These are phyloP conservation scores for Toxotes lorentzi DNA, from an alignment of 2,797 vertebrate species.

Conservation along the genomic window DNA sequence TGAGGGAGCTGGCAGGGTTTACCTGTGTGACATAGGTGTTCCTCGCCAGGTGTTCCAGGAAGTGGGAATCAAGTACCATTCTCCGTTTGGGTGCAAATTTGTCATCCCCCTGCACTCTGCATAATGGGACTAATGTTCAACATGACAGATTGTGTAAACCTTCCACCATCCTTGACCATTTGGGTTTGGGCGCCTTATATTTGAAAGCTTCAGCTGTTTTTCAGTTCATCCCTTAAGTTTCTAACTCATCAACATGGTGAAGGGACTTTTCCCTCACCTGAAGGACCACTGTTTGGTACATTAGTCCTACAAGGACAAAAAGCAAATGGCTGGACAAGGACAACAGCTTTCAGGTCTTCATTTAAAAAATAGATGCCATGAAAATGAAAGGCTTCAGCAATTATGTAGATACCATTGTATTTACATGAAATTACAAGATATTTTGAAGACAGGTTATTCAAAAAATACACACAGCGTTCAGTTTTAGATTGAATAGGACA, in stretches of 20 bases:
- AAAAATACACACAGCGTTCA: constrained; percentile 8
- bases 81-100: constrained; percentile 98
- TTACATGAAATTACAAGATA: constrained; percentile 28
- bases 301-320: constrained; percentile 27
- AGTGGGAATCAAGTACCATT: constrained; percentile 96
- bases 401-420: constrained; percentile 30
- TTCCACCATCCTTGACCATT: constrained; percentile 56
- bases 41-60: constrained; percentile 96
- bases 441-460: not conserved
- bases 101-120: constrained; percentile 96
- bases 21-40: constrained; percentile 97
- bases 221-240: constrained; percentile 48
- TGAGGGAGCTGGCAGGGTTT: constrained; percentile 92
- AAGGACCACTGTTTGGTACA: constrained; percentile 45
- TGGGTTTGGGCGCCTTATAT: constrained; percentile 70
- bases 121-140: constrained; percentile 71
- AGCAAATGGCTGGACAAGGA: not conserved
- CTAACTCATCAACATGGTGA: constrained; percentile 29
- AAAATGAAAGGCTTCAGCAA: constrained; percentile 15
- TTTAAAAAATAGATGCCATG: constrained; percentile 16
- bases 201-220: constrained; percentile 49
- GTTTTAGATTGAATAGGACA: constrained; percentile 43
- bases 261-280: constrained; percentile 36
- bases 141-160: constrained; percentile 29
- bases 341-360: constrained; percentile 22